phyloP scores from a whole-genome alignment of 2,888 invertebrate species.

The Eupithecia dodoneata region DNA sequence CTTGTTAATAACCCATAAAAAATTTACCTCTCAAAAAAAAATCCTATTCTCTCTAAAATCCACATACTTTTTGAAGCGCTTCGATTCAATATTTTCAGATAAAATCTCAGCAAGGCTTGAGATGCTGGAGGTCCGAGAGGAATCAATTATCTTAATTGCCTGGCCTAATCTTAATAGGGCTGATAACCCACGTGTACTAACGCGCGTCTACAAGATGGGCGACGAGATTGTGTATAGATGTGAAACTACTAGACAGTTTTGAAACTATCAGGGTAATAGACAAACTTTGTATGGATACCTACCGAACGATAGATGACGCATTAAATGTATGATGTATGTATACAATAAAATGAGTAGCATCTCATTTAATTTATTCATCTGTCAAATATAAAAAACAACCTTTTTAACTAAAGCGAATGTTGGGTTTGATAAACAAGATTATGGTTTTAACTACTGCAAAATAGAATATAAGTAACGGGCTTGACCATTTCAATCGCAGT shows the following conservation, averaged over 20 bases:
- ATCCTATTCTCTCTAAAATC: slow-evolving; percentile 12
- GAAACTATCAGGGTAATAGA: background rate
- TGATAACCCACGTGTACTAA: slow-evolving; percentile 64
- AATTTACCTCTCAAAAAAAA: background rate
- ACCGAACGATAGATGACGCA: background rate
- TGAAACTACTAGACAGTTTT: slow-evolving; percentile 17
- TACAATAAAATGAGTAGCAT: no score
- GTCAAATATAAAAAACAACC: no score
- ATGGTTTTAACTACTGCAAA: no score
- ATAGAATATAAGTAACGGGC: no score
- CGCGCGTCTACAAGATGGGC: slow-evolving; percentile 49
- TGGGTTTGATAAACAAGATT: no score
- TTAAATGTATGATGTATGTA: no score
- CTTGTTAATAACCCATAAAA: background rate
- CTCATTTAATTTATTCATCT: no score
- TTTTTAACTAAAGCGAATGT: no score
- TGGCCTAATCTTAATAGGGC: slow-evolving; percentile 73
- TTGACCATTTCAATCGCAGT: background rate
- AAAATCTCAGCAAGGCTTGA: slow-evolving; percentile 45
- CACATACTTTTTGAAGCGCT: slow-evolving; percentile 30
- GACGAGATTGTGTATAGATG: slow-evolving; percentile 10
- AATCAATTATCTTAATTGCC: slow-evolving; percentile 82
- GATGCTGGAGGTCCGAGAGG: slow-evolving; percentile 63
- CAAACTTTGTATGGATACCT: background rate
- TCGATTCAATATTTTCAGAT: slow-evolving; percentile 45